These are phyloP conservation scores for Triplophysa bombifrons DNA, from an alignment of 2,797 vertebrate genomes.

Conservation along the genomic window DNA sequence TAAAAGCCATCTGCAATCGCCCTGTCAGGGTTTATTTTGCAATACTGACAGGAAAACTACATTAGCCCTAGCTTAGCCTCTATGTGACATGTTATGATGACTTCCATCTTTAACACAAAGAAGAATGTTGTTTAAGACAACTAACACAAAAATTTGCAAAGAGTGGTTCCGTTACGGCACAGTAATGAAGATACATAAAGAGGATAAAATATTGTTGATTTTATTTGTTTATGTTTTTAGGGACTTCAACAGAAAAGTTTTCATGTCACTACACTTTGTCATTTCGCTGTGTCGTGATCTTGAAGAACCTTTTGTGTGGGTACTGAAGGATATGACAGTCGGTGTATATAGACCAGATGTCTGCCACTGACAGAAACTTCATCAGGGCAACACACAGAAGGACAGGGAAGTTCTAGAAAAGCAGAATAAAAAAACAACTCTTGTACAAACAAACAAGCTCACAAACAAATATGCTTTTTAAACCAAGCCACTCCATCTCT, in stretches of 20 bases:
- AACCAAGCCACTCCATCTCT: constrained; percentile 15
- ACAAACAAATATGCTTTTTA: not conserved
- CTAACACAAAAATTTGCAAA: not conserved
- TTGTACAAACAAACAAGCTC: not conserved
- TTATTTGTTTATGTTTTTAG: constrained; percentile 8
- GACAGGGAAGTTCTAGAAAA: not conserved
- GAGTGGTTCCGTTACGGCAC: not conserved
- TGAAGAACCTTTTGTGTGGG: constrained; percentile 54
- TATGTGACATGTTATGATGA: not conserved
- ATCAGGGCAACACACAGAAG: constrained; percentile 22
- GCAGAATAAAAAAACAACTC: constrained; percentile 20
- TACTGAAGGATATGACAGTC: constrained; percentile 18
- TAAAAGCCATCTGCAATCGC: not conserved
- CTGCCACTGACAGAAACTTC: constrained; percentile 37
- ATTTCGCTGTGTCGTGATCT: constrained; percentile 35
- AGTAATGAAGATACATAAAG: not conserved
- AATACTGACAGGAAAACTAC: not conserved
- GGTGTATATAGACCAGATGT: constrained; percentile 26
- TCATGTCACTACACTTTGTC: constrained; percentile 32
- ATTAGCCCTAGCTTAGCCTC: not conserved
- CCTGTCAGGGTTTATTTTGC: not conserved
- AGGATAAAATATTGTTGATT: not conserved
- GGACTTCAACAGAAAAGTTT: constrained; percentile 32
- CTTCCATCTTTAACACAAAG: not conserved
- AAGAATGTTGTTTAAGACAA: not conserved